Percentiles rank a stretch among this genome's conserved stretches.
These are phyloP conservation scores for Myotis brandtii DNA, from an alignment of 2,113 vertebrate species.

Conservation along the genomic window DNA sequence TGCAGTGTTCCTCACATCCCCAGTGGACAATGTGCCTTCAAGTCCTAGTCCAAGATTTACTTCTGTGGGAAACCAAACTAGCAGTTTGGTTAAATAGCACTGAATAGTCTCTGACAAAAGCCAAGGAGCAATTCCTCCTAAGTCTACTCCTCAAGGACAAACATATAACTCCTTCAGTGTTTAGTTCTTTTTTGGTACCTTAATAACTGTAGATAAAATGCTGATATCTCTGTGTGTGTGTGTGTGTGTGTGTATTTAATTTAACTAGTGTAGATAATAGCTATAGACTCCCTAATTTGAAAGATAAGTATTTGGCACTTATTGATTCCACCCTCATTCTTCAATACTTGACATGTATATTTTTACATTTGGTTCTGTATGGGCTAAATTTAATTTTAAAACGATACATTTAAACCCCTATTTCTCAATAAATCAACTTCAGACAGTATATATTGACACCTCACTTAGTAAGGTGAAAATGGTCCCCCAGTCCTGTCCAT, in stretches of 20 bases:
- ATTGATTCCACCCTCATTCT: neutral
- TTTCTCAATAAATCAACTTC: neutral
- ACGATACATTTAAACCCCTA: neutral
- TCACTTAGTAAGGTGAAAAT: neutral
- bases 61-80: neutral
- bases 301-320: neutral
- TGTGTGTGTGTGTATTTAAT: neutral
- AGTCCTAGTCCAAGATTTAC: neutral
- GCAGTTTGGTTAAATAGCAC: neutral
- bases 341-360: neutral
- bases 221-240: no score
- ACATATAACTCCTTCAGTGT: neutral
- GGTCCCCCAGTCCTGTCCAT: neutral
- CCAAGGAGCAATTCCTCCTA: neutral
- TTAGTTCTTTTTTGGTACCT: neutral
- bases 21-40: neutral
- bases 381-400: constrained; percentile 10
- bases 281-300: neutral
- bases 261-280: neutral
- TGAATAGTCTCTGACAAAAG: neutral
- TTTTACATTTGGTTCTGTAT: neutral
- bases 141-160: neutral
- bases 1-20: neutral
- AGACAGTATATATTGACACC: neutral
- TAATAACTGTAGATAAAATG: neutral